Evolutionary conservation across 2,888 invertebrate species (phyloP), one percentile per base, ranked within the genome.

Genomic region (Drosophila aldrichi): DNA sequence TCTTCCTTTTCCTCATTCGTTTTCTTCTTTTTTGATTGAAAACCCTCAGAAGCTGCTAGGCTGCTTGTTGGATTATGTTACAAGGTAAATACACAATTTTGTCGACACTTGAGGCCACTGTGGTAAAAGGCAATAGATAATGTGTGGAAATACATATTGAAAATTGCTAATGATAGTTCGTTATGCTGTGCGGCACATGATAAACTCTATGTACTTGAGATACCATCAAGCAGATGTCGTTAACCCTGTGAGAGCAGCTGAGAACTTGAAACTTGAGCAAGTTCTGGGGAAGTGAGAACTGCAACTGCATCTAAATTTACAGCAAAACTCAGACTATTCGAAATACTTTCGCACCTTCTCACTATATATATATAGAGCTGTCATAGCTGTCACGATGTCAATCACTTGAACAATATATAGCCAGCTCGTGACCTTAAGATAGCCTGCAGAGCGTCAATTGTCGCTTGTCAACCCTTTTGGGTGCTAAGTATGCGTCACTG

Each of bases 401-500:
- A 52, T 52, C 22, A 34, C 34, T 36, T 32, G 25, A 40, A 41
- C 18, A 66, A 32, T 29, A 63, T 44, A 57, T 18, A 44, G 20
- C 44, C 10, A 16, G 25, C 43, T 52, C 44, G 14, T 71, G 55
- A 68, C 60, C 78, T 58, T 55, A 49, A 58, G 48, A 41, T 32
- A 41, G 25, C n/a, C 10, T 25, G 25, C 41, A 20, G 20, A 43
- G 20, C 12, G 34, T 55, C 40, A 44, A 58, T 46, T 73, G 54
- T 22, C 43, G 48, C 36, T 46, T 22, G 41, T n/a, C 43, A 48
- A 52, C 61, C 58, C 61, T 62, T 67, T 67, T 32, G 40, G 61
- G 51, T 59, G 66, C 48, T 40, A 66, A 61, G 52, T 60, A 67
- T 82, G 77, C 83, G 71, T 83, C 78, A 77, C 60, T 72, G 60